Evolutionary conservation across 2,888 invertebrate species (phyloP).

Genomic region (Coremacera marginata): DNA sequence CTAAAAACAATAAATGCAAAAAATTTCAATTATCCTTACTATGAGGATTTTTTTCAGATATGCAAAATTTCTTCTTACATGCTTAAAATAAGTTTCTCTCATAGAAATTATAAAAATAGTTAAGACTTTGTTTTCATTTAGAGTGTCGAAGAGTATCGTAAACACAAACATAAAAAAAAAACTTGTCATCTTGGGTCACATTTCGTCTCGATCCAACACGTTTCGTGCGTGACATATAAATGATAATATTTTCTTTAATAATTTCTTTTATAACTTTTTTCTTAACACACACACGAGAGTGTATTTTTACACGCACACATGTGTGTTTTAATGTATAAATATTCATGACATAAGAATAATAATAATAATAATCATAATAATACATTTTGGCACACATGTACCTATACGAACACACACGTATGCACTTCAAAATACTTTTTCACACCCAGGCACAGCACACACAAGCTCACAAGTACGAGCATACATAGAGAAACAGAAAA

Average conservation of each 20-base stretch:
- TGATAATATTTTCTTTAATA: slow-evolving; percentile 30
- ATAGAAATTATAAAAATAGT: too few species aligned
- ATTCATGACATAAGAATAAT: neutral
- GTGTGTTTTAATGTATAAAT: neutral
- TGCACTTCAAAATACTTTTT: too few species aligned
- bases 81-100: too few species aligned
- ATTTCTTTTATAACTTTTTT: neutral
- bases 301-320: neutral
- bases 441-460: too few species aligned
- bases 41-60: neutral
- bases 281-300: neutral
- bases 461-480: too few species aligned
- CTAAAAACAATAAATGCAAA: neutral
- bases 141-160: neutral
- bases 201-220: neutral
- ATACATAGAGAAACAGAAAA: too few species aligned
- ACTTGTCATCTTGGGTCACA: neutral
- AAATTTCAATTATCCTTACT: neutral
- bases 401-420: too few species aligned
- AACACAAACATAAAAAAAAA: neutral
- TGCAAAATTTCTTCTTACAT: too few species aligned
- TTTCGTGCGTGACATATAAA: neutral
- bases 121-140: neutral
- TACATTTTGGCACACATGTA: too few species aligned
- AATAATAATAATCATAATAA: neutral